Evolutionary conservation across 2,888 invertebrate species (phyloP), one percentile per base, ranked within the genome.

Genomic region (Scrobipalpa atriplicella): DNA sequence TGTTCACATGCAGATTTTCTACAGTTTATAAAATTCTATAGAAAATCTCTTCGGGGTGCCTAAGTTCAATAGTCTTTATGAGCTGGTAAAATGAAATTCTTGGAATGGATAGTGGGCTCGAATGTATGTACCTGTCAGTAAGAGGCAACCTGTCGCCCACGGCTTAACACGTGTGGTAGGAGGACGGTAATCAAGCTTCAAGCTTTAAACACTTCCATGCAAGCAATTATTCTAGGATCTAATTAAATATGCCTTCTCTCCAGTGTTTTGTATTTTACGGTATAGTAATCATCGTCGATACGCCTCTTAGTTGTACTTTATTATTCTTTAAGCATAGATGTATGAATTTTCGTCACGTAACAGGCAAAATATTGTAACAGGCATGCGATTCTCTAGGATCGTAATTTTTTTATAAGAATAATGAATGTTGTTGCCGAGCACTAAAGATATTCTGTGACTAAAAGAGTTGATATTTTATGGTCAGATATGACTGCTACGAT

Each of bases 321-420:
- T 61, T 65, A 58, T 16, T 19, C 66, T 65, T 29, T 66, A 69
- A 71, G 68, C 66, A 56, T 62, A 68, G 67, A 69, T 70, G 67
- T 56, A 68, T 66, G 62, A 38, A 21, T 56, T 58, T 43, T 66
- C 63, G 66, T 65, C 64, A 64, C 64, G 65, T 66, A 67, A 56
- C 18, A 21, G 58, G 77, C 75, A 75, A 75, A 78, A 76, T 56
- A 73, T 75, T 73, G 74, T 78, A 78, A 69, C 76, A 75, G 73
- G 67, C 71, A 58, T 66, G 69, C 68, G 64, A 66, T 43, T 66
- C 61, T 60, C 62, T 65, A 2, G 68, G 52, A 65, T 66, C 67
- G 62, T 70, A 67, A 56, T 67, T 68, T 66, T 71, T 69, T 72
- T 71, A 75, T 70, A 71, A 69, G 69, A 67, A 69, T 56, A 73